Conservation (phyloP, 2,113 vertebrate genomes). For the Semnopithecus entellus region DNA sequence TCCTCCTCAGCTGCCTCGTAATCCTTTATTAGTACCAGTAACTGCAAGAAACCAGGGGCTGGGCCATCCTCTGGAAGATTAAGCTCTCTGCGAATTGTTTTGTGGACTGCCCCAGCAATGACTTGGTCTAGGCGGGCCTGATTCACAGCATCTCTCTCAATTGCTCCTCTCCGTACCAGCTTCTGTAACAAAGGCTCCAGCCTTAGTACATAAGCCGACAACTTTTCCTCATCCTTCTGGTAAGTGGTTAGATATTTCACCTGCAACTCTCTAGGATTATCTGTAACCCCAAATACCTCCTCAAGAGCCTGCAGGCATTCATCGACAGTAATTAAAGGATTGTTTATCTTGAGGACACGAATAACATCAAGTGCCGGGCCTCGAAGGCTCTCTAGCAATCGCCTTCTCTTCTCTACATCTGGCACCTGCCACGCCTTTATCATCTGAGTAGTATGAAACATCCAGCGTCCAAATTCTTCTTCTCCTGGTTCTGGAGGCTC, state of each 20-base stretch:
- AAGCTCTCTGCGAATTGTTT: background rate
- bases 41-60: background rate
- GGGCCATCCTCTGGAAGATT: background rate
- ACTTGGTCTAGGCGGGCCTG: background rate
- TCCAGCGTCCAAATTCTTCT: conserved; percentile 44
- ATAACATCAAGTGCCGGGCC: background rate
- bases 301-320: conserved; percentile 54
- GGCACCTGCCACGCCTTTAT: conserved; percentile 19
- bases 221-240: conserved; percentile 14
- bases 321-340: background rate
- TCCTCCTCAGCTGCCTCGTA: conserved; percentile 1
- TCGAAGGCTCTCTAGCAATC: conserved; percentile 24
- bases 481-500: conserved; percentile 29
- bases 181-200: conserved; percentile 45
- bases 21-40: background rate
- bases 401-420: conserved; percentile 39
- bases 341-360: conserved; percentile 8
- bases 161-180: conserved; percentile 28
- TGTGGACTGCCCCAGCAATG: background rate
- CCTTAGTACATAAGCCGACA: conserved; percentile 8
- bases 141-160: conserved; percentile 33
- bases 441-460: background rate
- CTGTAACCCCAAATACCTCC: conserved; percentile 9
- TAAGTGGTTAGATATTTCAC: conserved; percentile 40
- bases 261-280: conserved; percentile 44